Percentiles rank a stretch among this genome's conserved stretches.
phyloP scores from a whole-genome alignment of 2,888 invertebrate genomes.

The Podotricha telesiphe region DNA sequence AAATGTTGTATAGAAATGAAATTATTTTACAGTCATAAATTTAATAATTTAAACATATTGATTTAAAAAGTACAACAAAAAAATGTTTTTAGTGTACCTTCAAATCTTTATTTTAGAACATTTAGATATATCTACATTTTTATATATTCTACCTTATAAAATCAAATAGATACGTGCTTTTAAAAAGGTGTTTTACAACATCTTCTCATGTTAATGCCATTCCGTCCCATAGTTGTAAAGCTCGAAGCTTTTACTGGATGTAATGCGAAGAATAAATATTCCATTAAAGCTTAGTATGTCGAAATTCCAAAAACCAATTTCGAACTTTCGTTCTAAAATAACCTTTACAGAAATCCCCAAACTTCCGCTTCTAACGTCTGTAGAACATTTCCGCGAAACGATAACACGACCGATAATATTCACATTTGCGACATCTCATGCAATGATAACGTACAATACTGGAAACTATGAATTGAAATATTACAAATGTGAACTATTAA shows the following conservation, averaged over 20 bases:
- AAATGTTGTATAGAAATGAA: too few relatives aligned
- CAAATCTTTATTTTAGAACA: neutral
- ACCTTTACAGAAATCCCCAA: constrained; percentile 40
- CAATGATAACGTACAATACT: constrained; percentile 20
- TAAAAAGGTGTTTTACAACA: neutral
- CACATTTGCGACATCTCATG: constrained; percentile 38
- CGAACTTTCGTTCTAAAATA: constrained; percentile 23
- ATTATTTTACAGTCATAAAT: too few relatives aligned
- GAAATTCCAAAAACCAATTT: constrained; percentile 20
- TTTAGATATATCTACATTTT: neutral
- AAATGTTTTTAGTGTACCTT: too few relatives aligned
- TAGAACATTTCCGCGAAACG: constrained; percentile 47
- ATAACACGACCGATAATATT: constrained; percentile 40
- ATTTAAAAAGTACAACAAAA: too few relatives aligned
- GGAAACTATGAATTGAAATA: constrained; percentile 14
- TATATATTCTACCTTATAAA: neutral
- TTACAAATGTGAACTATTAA: neutral
- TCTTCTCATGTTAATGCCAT: constrained; percentile 6
- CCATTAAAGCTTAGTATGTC: constrained; percentile 11
- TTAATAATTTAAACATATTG: too few relatives aligned
- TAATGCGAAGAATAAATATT: constrained; percentile 15
- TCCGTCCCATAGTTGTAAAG: constrained; percentile 5
- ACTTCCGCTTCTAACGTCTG: constrained; percentile 39
- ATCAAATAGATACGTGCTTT: constrained; percentile 5
- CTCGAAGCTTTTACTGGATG: constrained; percentile 3